Conservation (phyloP, 2,113 vertebrate genomes). For the Sinocyclocheilus grahami region DNA sequence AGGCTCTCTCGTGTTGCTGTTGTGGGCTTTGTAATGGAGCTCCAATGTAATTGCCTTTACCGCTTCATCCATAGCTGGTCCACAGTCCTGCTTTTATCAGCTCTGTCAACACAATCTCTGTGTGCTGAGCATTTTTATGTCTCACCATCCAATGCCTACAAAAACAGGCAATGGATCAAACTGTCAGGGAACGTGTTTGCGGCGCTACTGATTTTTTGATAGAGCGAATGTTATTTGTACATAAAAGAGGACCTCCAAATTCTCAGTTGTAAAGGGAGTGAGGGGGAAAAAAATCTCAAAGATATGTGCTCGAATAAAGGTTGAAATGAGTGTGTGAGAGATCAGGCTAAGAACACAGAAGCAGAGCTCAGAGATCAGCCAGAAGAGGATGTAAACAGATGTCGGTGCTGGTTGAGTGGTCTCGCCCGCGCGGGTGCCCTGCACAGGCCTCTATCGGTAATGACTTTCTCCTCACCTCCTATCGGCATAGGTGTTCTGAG, state of each 20-base stretch:
- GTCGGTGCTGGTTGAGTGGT: constrained; percentile 57
- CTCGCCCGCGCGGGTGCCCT: constrained; percentile 28
- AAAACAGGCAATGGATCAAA: constrained; percentile 40
- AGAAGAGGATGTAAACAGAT: constrained; percentile 48
- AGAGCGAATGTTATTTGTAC: neutral
- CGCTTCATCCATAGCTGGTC: constrained; percentile 40
- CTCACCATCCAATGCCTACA: constrained; percentile 15
- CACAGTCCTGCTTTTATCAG: constrained; percentile 33
- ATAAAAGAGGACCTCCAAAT: constrained; percentile 33
- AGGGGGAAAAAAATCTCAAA: constrained; percentile 41
- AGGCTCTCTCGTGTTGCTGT: constrained; percentile 15
- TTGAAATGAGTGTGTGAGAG: constrained; percentile 36
- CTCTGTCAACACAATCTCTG: constrained; percentile 34
- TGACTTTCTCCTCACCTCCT: constrained; percentile 62
- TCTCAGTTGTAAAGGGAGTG: neutral
- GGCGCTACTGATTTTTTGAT: constrained; percentile 9
- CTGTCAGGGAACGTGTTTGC: constrained; percentile 25
- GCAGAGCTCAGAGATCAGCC: constrained; percentile 44
- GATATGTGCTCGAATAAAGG: constrained; percentile 51
- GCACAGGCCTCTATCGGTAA: constrained; percentile 63
- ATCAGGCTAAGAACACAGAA: constrained; percentile 33
- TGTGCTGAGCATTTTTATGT: constrained; percentile 22
- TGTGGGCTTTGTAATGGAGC: constrained; percentile 38
- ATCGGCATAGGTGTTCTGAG: constrained; percentile 58
- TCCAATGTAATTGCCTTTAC: constrained; percentile 49